Evolutionary conservation across 2,113 vertebrate species (phyloP).

Genomic region (Sylvia atricapilla): DNA sequence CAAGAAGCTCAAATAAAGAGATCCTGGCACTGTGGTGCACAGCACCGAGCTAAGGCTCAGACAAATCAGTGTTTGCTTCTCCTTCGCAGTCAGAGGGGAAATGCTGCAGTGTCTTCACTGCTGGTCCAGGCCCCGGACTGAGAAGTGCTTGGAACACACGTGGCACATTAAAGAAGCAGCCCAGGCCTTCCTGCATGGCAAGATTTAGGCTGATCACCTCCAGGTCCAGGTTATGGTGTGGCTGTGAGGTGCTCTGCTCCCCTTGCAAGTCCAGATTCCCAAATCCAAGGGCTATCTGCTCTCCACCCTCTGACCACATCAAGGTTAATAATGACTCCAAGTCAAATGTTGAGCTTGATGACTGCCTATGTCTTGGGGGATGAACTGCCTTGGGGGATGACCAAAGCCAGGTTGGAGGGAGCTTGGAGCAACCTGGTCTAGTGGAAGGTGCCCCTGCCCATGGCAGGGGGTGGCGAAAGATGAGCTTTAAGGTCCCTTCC

Average conservation of each 20-base stretch:
- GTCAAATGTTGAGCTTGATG: not conserved
- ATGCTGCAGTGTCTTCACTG: not conserved
- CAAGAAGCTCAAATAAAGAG: not conserved
- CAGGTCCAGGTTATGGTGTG: not conserved
- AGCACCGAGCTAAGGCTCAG: not conserved
- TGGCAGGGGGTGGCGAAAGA: not conserved
- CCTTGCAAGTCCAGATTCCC: not conserved
- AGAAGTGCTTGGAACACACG: not conserved
- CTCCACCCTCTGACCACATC: not conserved
- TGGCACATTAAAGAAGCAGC: not conserved
- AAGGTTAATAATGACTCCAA: not conserved
- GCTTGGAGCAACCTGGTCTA: not conserved
- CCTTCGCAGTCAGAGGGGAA: not conserved
- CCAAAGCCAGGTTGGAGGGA: not conserved
- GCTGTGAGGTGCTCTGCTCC: not conserved
- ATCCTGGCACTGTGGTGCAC: not conserved
- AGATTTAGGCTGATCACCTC: not conserved
- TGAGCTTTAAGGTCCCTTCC: not conserved
- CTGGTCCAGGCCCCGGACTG: rapidly evolving
- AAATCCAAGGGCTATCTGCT: not conserved
- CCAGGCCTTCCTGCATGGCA: not conserved
- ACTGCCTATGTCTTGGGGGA: not conserved
- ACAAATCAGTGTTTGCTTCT: not conserved
- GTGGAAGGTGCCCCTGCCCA: not conserved
- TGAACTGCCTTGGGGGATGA: not conserved